These are phyloP conservation scores for Nomada ruficornis DNA, from an alignment of 2,888 invertebrate species.

Conservation along the genomic window DNA sequence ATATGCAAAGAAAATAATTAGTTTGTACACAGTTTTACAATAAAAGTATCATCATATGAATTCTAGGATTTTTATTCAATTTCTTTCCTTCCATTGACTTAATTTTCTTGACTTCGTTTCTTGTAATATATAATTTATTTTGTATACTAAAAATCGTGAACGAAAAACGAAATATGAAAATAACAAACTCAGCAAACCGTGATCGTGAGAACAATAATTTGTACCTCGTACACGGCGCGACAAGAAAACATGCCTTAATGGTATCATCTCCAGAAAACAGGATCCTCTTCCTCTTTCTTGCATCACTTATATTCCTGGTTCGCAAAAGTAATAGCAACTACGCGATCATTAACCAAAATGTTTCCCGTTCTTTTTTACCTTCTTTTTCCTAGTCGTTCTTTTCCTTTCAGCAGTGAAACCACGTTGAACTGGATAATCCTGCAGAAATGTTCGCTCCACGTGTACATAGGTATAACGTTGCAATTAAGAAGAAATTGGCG, in stretches of 20 bases:
- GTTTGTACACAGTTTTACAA: not conserved
- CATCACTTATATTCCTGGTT: not conserved
- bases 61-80: too few species aligned
- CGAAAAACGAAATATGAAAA: not conserved
- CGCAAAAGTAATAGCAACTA: not conserved
- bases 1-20: not conserved
- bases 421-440: not conserved
- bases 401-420: not conserved
- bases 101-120: too few species aligned
- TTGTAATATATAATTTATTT: too few species aligned
- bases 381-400: not conserved
- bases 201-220: not conserved
- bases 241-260: not conserved
- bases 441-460: not conserved
- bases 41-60: not conserved
- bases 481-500: constrained; percentile 26
- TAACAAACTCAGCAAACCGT: not conserved
- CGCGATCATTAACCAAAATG: not conserved
- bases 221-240: not conserved
- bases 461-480: not conserved
- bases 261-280: too few species aligned
- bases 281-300: not conserved
- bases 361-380: not conserved
- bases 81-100: too few species aligned
- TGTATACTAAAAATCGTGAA: too few species aligned